Evolutionary conservation across 2,797 vertebrate species (phyloP), one percentile per base, ranked within the genome.

Genomic region (Micromesistius poutassou): DNA sequence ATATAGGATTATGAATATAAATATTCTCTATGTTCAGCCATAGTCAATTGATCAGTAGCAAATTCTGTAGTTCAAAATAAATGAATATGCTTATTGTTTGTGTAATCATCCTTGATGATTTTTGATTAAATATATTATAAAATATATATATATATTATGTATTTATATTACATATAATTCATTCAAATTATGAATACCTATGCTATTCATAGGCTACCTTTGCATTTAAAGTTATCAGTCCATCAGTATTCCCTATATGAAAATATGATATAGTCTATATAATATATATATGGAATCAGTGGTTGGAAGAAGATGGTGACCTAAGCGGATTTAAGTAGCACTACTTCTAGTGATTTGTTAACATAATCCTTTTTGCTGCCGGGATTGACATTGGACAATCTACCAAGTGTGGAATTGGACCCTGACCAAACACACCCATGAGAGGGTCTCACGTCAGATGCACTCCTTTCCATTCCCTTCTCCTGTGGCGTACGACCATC

Each of bases 351-450:
- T 76, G 13, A 33, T 66, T 74, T 71, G 78, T 82, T 86, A 75
- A 83, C 38, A 73, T 83, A 82, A 81, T 88, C 73, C 70, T 80
- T 71, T 74, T 36, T 28, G 33, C 78, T 76, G 76, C 30, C 76
- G 3, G 19, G 85, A 88, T 68, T 88, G 87, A 76, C 81, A 19
- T 85, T 81, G 71, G 4, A 50, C 46, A 22, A 80, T 90, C 87
- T 84, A 30, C 75, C 79, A 85, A 77, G 80, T 83, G 84, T 74
- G 85, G 76, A 89, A 86, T 86, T 84, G 80, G 82, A 77, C 82
- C 76, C 31, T 10, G 62, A 85, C 84, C 86, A 89, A 74, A 79
- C 80, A 84, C 87, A 88, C 84, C 84, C 87, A 81, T 85, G 74
- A 82, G 30, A 2, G 16, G 73, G 73, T 5, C 0, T 77, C 38